Conservation (phyloP, 2,888 invertebrate genomes). For the Drosophila percnosoma region DNA sequence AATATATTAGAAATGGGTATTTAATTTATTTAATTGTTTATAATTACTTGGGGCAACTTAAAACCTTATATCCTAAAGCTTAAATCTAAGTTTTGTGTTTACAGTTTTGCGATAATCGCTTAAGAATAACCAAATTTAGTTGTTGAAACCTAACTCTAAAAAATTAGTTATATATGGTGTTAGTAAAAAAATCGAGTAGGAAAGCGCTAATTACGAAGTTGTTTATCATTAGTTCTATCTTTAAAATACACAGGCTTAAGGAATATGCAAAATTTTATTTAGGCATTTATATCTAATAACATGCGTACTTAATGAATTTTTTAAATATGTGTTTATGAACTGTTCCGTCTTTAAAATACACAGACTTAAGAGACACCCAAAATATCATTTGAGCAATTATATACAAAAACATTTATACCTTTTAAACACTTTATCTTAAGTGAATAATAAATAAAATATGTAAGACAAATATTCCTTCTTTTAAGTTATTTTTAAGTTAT, state of each 20-base stretch:
- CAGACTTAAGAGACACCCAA: accelerated
- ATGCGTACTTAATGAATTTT: accelerated
- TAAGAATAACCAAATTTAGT: neutral
- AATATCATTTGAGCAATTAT: neutral
- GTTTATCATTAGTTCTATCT: neutral
- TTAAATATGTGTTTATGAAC: neutral
- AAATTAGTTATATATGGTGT: neutral
- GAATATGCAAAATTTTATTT: neutral
- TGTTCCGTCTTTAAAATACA: neutral
- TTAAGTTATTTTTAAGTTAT: neutral
- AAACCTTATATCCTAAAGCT: neutral
- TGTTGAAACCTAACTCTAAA: accelerated
- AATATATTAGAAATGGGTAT: neutral
- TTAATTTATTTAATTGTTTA: neutral
- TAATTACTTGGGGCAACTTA: neutral
- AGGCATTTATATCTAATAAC: neutral
- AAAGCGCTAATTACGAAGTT: neutral
- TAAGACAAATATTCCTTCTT: neutral
- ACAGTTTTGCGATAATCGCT: neutral
- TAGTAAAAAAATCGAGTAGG: neutral
- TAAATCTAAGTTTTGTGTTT: neutral
- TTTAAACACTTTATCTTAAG: neutral
- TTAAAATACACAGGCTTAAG: neutral
- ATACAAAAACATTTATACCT: neutral
- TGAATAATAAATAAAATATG: neutral